Conservation (phyloP, 1,140 invertebrate species). For the Zaprionus capensis region DNA sequence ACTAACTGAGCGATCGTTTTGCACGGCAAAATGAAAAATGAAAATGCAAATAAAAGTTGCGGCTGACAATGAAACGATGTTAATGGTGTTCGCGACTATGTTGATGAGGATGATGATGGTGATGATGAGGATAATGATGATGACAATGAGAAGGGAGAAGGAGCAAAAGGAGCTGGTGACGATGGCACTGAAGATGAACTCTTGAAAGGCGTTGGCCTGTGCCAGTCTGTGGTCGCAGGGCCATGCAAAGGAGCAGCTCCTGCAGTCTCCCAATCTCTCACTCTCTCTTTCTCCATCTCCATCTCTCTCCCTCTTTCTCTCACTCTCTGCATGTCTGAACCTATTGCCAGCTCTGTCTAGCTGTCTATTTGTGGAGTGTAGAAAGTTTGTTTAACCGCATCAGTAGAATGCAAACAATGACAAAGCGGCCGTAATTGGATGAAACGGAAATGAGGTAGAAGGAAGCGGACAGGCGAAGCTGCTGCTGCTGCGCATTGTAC, state of each 20-base stretch:
- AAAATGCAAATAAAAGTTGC: slow-evolving; percentile 13
- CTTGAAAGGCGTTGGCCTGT: slow-evolving; percentile 23
- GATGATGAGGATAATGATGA: neutral
- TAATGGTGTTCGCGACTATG: neutral
- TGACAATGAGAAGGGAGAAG: neutral
- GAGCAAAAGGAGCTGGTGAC: neutral
- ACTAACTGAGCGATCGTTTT: slow-evolving; percentile 1
- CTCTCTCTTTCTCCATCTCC: neutral
- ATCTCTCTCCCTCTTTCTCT: neutral
- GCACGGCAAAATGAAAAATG: slow-evolving; percentile 6
- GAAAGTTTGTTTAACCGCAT: slow-evolving; percentile 44
- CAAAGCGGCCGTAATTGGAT: slow-evolving; percentile 57
- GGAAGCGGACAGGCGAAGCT: slow-evolving; percentile 7
- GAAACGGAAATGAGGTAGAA: slow-evolving; percentile 59
- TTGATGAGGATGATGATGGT: neutral
- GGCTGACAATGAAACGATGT: slow-evolving; percentile 12
- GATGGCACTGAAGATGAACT: slow-evolving; percentile 10
- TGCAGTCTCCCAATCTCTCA: neutral
- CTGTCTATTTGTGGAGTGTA: slow-evolving; percentile 13
- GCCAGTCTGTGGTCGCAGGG: slow-evolving; percentile 6
- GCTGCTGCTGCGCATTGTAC: slow-evolving; percentile 19
- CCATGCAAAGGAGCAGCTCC: neutral
- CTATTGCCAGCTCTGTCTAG: neutral
- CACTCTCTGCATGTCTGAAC: neutral
- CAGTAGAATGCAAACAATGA: slow-evolving; percentile 55